A percentile compares a stretch with the other conserved stretches of the same genome.
Conservation (phyloP, 2,888 invertebrate genomes). For the Leptogaster cylindrica region DNA sequence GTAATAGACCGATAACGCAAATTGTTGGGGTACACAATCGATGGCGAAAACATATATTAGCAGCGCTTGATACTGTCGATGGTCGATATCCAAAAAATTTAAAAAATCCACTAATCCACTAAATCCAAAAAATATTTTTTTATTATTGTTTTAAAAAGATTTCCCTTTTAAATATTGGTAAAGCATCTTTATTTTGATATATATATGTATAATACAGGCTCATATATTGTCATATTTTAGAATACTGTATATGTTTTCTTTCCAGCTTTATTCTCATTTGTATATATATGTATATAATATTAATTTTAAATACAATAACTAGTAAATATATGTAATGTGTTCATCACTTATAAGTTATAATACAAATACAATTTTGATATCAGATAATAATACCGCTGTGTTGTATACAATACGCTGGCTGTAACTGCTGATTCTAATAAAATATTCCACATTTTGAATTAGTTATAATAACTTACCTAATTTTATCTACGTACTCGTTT, state of each 20-base stretch:
- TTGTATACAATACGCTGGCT: constrained; percentile 31
- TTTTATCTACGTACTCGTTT: constrained; percentile 21
- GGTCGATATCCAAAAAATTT: too few relatives aligned
- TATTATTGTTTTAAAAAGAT: too few relatives aligned
- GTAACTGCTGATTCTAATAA: constrained; percentile 33
- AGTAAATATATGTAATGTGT: constrained; percentile 45
- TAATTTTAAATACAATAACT: constrained; percentile 44
- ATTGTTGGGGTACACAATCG: too few relatives aligned
- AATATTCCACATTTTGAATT: constrained; percentile 22
- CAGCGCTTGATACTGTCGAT: too few relatives aligned
- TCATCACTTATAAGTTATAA: constrained; percentile 20
- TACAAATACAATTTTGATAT: constrained; percentile 35
- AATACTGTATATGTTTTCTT: constrained; percentile 49
- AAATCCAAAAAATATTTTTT: too few relatives aligned
- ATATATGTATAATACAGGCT: constrained; percentile 52
- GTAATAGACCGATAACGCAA: too few relatives aligned
- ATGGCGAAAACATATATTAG: too few relatives aligned
- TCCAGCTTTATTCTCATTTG: constrained; percentile 47
- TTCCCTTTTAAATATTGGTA: constrained; percentile 16
- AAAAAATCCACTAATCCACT: too few relatives aligned
- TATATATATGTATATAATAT: constrained; percentile 43
- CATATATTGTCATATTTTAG: constrained; percentile 56
- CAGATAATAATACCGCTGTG: constrained; percentile 23
- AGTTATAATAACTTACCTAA: constrained; percentile 22
- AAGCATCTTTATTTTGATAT: constrained; percentile 40